Evolutionary conservation across 2,113 vertebrate genomes (phyloP).

Genomic region (Macquaria australasica): DNA sequence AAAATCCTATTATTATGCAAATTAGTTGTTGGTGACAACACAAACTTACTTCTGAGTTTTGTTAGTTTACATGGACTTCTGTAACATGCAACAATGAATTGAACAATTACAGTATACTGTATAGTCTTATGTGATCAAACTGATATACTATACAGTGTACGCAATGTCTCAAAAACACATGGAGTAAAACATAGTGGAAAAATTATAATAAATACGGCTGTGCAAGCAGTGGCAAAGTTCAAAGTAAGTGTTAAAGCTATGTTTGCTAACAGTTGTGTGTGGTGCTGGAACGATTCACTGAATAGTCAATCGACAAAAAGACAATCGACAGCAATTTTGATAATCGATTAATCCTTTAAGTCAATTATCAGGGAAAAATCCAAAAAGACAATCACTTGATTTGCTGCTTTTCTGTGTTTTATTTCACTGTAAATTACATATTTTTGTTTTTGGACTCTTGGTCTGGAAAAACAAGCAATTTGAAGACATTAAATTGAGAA

Average conservation of each 20-base stretch:
- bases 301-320: too few relatives aligned
- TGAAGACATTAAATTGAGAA: neutral
- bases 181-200: neutral
- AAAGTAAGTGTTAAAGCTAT: neutral
- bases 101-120: neutral
- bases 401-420: neutral
- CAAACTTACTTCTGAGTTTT: constrained; percentile 1
- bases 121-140: neutral
- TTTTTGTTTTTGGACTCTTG: neutral
- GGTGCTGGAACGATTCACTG: neutral
- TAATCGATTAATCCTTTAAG: neutral
- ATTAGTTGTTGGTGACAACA: neutral
- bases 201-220: neutral
- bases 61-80: neutral
- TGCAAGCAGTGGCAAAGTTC: neutral
- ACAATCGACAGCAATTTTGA: too few relatives aligned
- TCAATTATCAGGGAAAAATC: neutral
- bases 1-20: constrained; percentile 31
- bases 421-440: neutral
- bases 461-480: neutral
- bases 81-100: neutral
- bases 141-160: neutral
- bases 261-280: neutral
- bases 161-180: neutral
- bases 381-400: neutral